phyloP scores from a whole-genome alignment of 2,113 vertebrate genomes.

The Hassar affinis region DNA sequence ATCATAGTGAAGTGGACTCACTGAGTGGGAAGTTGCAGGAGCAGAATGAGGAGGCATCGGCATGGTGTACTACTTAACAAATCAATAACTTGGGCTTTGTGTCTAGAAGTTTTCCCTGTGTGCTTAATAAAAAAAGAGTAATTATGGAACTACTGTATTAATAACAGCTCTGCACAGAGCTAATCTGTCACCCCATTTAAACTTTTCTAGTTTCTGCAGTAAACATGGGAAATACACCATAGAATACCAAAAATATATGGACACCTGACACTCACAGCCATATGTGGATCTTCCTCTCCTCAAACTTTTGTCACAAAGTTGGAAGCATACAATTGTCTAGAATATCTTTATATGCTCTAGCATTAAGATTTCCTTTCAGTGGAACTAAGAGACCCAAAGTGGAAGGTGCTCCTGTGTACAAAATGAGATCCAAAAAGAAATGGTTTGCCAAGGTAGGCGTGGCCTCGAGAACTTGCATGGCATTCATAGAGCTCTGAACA shows the following conservation, averaged over 20 bases:
- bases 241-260: background rate
- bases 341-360: background rate
- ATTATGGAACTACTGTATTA: no score
- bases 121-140: slow-evolving; percentile 7
- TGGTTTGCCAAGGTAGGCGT: background rate
- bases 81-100: slow-evolving; percentile 38
- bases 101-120: slow-evolving; percentile 21
- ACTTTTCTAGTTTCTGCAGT: background rate
- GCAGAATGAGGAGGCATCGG: slow-evolving; percentile 26
- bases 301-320: background rate
- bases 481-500: background rate
- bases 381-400: background rate
- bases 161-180: background rate
- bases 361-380: background rate
- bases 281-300: background rate
- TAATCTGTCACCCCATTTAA: background rate
- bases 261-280: background rate
- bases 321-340: background rate
- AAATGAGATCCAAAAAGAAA: background rate
- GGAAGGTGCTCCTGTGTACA: background rate
- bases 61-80: slow-evolving; percentile 28
- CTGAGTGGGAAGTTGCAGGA: background rate
- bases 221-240: background rate
- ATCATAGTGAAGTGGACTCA: slow-evolving; percentile 16
- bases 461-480: background rate